Evolutionary conservation across 2,888 invertebrate species (phyloP).

Genomic region (Mechanitis messenoides): DNA sequence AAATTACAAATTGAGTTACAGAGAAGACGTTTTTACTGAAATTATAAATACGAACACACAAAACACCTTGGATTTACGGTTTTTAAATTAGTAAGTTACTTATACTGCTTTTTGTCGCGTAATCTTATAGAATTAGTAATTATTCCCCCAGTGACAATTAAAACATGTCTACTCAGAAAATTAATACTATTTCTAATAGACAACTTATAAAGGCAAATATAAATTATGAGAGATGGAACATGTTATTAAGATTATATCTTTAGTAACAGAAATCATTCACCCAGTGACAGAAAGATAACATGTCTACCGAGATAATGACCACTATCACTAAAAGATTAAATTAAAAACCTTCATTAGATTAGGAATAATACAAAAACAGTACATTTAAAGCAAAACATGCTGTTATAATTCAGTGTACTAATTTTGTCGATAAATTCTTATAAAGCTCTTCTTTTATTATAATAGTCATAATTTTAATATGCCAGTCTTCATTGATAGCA

Average conservation of each 20-base stretch:
- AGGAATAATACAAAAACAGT: too few relatives aligned
- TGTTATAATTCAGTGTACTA: too few relatives aligned
- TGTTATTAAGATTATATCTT: neutral
- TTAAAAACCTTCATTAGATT: too few relatives aligned
- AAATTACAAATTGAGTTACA: conserved; percentile 33
- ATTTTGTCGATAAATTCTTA: too few relatives aligned
- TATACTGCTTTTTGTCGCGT: neutral
- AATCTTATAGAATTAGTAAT: conserved; percentile 8
- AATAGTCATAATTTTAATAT: too few relatives aligned
- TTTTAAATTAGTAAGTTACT: neutral
- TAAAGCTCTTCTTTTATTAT: too few relatives aligned
- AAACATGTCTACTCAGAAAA: conserved; percentile 27
- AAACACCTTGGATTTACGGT: neutral
- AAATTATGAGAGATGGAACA: too few relatives aligned
- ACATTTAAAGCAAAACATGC: too few relatives aligned
- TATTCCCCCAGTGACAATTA: conserved; percentile 42
- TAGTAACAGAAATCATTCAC: conserved; percentile 28
- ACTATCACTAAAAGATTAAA: neutral
- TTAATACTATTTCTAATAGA: conserved; percentile 15
- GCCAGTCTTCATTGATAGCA: too few relatives aligned
- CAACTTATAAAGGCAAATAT: too few relatives aligned
- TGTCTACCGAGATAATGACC: conserved; percentile 27
- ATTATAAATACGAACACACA: conserved; percentile 20
- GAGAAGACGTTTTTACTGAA: conserved; percentile 24
- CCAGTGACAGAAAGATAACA: conserved; percentile 34